Conservation (phyloP, 2,113 vertebrate genomes). For the Grantiella picta region DNA sequence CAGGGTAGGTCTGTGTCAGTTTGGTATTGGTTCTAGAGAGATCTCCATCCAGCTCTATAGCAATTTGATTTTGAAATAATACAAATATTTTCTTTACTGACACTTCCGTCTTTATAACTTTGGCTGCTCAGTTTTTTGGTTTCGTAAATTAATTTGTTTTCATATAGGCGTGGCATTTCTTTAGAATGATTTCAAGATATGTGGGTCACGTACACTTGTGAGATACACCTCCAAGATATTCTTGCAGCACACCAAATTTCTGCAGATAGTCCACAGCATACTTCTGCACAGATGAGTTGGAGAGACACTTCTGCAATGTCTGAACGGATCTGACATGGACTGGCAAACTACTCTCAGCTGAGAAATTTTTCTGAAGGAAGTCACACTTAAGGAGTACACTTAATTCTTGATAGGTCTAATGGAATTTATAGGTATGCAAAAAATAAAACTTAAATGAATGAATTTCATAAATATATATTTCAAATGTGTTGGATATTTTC, state of each 20-base stretch:
- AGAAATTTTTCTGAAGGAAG: background rate
- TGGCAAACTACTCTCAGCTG: background rate
- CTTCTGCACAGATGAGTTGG: background rate
- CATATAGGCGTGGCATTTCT: background rate
- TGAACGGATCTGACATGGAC: background rate
- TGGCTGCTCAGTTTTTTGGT: accelerated
- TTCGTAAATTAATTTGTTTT: background rate
- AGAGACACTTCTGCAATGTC: background rate
- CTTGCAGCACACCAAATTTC: background rate
- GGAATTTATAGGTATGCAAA: background rate
- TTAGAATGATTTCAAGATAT: background rate
- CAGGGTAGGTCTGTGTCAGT: background rate
- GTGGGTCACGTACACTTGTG: background rate
- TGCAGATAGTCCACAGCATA: background rate
- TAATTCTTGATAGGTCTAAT: background rate
- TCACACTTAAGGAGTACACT: background rate
- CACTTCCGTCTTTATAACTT: background rate
- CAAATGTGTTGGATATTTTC: background rate
- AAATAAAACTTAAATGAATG: background rate
- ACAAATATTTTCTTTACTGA: background rate
- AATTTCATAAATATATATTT: background rate
- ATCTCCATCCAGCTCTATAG: background rate
- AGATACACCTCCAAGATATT: background rate
- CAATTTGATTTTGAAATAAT: background rate
- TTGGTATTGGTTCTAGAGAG: background rate